A percentile compares a stretch with the other conserved stretches of the same genome.
These are phyloP conservation scores for Prionailurus viverrinus DNA, from an alignment of 2,113 vertebrate genomes.

Conservation along the genomic window DNA sequence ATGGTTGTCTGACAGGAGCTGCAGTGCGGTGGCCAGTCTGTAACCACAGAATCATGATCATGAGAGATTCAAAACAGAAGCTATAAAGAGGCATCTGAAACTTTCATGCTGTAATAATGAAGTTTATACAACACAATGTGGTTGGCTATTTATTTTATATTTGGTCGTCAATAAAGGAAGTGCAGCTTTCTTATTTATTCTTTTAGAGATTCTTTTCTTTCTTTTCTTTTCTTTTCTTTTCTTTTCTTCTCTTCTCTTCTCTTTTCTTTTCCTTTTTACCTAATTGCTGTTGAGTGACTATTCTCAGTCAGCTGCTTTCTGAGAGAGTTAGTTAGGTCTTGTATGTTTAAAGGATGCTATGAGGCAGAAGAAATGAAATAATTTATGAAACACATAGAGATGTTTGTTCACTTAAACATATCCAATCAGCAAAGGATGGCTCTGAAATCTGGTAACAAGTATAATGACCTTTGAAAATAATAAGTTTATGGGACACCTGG, in stretches of 20 bases:
- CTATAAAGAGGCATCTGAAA: neutral
- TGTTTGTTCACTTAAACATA: neutral
- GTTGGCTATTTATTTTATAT: constrained; percentile 26
- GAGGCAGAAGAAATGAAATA: constrained; percentile 21
- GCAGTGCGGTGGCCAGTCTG: neutral
- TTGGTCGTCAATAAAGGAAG: constrained; percentile 25
- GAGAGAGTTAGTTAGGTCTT: neutral
- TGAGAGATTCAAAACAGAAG: neutral
- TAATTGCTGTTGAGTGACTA: neutral
- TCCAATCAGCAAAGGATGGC: neutral
- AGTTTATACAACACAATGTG: neutral
- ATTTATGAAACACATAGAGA: neutral
- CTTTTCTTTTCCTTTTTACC: neutral
- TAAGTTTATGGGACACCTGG: no score
- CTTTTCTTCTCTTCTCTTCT: fast-evolving
- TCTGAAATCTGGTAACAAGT: constrained; percentile 8
- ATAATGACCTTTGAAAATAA: neutral
- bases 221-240: no score
- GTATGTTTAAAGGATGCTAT: neutral
- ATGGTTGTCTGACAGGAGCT: neutral
- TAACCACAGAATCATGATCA: neutral
- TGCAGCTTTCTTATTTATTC: neutral
- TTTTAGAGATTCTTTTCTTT: no score
- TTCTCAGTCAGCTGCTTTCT: neutral
- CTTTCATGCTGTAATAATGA: neutral